These are phyloP conservation scores for Leucoptera coffeella DNA, from an alignment of 2,888 invertebrate species.

Conservation along the genomic window DNA sequence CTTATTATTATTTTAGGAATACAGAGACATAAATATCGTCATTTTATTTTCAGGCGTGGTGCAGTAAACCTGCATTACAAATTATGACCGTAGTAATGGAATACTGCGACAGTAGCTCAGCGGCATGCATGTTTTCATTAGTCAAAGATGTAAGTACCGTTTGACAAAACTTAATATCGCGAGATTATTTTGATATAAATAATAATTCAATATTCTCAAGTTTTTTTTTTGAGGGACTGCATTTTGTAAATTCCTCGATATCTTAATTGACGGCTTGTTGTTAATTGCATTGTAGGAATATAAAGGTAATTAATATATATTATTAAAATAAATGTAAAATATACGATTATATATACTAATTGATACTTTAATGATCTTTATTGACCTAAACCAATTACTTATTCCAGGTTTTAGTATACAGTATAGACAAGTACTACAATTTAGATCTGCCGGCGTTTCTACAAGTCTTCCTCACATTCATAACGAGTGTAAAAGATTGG, in stretches of 20 bases:
- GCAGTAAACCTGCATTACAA: conserved; percentile 61
- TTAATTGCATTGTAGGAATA: conserved; percentile 1
- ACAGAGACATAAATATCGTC: no score
- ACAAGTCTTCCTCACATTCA: conserved; percentile 64
- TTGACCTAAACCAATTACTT: no score
- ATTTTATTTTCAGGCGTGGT: conserved; percentile 32
- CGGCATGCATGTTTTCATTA: conserved; percentile 62
- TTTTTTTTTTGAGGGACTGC: background rate
- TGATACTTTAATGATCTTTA: no score
- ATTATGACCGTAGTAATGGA: conserved; percentile 68
- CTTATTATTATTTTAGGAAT: no score
- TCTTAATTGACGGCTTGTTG: conserved; percentile 1
- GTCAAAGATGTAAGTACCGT: conserved; percentile 56
- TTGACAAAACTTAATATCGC: background rate
- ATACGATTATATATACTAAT: no score
- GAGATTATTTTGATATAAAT: background rate
- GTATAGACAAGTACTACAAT: conserved; percentile 54
- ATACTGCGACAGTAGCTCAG: conserved; percentile 57
- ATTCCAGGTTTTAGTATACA: conserved; percentile 52
- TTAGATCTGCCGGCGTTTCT: conserved; percentile 57
- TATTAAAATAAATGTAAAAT: no score
- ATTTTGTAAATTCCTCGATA: conserved; percentile 3
- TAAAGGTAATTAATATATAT: no score
- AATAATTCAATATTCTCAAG: background rate
- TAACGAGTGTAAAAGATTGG: conserved; percentile 57